Evolutionary conservation across 2,888 invertebrate species (phyloP).

Genomic region (Agonopterix alstromeriana): DNA sequence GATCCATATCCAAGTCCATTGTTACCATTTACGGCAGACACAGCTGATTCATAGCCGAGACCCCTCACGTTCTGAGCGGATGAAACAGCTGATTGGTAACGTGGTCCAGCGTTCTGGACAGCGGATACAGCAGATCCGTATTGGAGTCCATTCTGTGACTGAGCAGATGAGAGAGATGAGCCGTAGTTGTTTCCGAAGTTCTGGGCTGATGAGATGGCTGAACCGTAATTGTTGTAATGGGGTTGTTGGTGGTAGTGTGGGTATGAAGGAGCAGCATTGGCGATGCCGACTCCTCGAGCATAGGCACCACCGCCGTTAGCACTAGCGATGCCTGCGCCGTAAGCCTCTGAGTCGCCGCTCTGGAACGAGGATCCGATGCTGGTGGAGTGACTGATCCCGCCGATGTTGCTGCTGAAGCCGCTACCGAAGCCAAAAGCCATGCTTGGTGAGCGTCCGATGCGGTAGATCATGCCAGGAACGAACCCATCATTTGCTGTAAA

Average conservation of each 20-base stretch:
- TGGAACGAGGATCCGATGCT: conserved; percentile 51
- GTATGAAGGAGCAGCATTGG: conserved; percentile 32
- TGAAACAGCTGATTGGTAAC: conserved; percentile 28
- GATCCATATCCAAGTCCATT: conserved; percentile 32
- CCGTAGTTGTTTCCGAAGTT: conserved; percentile 41
- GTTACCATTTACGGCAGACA: conserved; percentile 20
- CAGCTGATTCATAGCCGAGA: conserved; percentile 22
- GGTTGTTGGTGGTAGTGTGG: conserved; percentile 18
- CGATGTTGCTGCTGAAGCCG: conserved; percentile 61
- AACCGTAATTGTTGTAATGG: conserved; percentile 25
- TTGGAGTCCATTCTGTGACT: conserved; percentile 27
- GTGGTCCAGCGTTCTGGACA: conserved; percentile 22
- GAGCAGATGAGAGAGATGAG: conserved; percentile 40
- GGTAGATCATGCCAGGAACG: conserved; percentile 28
- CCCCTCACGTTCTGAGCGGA: conserved; percentile 29
- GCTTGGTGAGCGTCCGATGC: conserved; percentile 48
- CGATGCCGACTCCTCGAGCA: conserved; percentile 50
- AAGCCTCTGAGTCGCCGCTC: conserved; percentile 47
- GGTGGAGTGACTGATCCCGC: conserved; percentile 54
- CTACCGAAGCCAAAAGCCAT: conserved; percentile 59
- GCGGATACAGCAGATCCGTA: conserved; percentile 30
- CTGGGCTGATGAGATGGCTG: conserved; percentile 36
- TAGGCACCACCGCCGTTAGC: conserved; percentile 27
- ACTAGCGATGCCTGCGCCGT: conserved; percentile 40
- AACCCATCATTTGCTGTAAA: conserved; percentile 18